Percentiles rank a stretch among this genome's conserved stretches.
phyloP scores from a whole-genome alignment of 2,797 vertebrate species.

The Clangula hyemalis region DNA sequence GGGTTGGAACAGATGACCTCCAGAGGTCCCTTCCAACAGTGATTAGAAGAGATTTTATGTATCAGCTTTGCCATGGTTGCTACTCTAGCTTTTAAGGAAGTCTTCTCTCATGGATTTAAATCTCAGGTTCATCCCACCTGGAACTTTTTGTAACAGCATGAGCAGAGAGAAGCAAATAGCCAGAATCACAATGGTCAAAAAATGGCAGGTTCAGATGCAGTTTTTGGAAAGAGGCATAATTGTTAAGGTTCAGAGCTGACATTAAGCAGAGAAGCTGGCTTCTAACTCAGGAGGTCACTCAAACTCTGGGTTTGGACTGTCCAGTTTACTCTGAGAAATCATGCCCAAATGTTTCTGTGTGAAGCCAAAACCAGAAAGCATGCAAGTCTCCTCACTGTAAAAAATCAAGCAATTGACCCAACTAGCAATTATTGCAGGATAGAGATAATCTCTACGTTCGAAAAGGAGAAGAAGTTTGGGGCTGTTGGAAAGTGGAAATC shows the following conservation, averaged over 20 bases:
- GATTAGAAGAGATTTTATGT: background rate
- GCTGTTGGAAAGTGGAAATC: background rate
- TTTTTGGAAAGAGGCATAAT: conserved; percentile 53
- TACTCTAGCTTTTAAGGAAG: background rate
- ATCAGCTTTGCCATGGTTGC: background rate
- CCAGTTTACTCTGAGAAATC: conserved; percentile 36
- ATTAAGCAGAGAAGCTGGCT: background rate
- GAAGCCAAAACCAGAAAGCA: conserved; percentile 68
- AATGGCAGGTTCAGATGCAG: conserved; percentile 8
- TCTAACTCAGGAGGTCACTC: conserved; percentile 20
- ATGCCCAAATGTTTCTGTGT: background rate
- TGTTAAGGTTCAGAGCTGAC: conserved; percentile 53
- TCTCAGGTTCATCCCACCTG: conserved; percentile 24
- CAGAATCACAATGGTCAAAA: background rate
- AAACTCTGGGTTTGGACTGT: conserved; percentile 46
- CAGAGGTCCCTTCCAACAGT: background rate
- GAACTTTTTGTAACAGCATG: background rate
- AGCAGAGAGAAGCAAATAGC: background rate
- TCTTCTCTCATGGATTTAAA: background rate
- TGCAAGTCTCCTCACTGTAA: background rate
- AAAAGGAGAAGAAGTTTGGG: background rate
- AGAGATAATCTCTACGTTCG: conserved; percentile 32
- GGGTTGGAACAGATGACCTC: background rate
- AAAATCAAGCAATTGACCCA: conserved; percentile 59
- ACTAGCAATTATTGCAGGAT: conserved; percentile 52